Evolutionary conservation across 2,888 invertebrate genomes (phyloP).

Genomic region (Alitta virens): DNA sequence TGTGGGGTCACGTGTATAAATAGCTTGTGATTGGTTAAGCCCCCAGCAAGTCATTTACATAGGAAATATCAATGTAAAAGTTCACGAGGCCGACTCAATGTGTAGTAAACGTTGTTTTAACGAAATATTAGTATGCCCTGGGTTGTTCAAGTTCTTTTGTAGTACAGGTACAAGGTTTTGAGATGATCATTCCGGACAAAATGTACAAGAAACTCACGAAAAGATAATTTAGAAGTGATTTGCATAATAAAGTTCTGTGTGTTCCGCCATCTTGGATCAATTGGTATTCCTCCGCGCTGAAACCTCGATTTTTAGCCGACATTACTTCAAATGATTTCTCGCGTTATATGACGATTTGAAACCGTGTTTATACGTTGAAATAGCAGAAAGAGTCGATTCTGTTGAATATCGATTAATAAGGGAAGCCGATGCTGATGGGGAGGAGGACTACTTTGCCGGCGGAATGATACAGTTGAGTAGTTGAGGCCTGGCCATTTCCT

Average conservation of each 20-base stretch:
- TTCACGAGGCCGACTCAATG: neutral
- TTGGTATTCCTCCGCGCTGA: slow-evolving; percentile 9
- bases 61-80: slow-evolving; percentile 21
- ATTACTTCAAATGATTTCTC: neutral
- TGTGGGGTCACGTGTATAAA: slow-evolving; percentile 13
- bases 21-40: slow-evolving; percentile 7
- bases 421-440: too few species aligned
- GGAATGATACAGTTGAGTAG: neutral
- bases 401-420: too few species aligned
- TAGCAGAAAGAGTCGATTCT: too few species aligned
- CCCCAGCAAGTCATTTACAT: slow-evolving; percentile 11
- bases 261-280: slow-evolving; percentile 15
- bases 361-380: too few species aligned
- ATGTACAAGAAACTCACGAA: too few species aligned
- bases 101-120: too few species aligned
- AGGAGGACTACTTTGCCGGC: neutral
- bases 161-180: too few species aligned
- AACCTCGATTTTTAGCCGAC: neutral
- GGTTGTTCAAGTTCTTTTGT: too few species aligned
- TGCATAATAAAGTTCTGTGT: slow-evolving; percentile 18
- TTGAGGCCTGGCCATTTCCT: neutral
- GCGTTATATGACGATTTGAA: neutral
- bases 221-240: slow-evolving; percentile 14
- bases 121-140: too few species aligned
- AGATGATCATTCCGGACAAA: too few species aligned